Evolutionary conservation across 2,888 invertebrate species (phyloP), one percentile per base, ranked within the genome.

Genomic region (Heliconius erato): DNA sequence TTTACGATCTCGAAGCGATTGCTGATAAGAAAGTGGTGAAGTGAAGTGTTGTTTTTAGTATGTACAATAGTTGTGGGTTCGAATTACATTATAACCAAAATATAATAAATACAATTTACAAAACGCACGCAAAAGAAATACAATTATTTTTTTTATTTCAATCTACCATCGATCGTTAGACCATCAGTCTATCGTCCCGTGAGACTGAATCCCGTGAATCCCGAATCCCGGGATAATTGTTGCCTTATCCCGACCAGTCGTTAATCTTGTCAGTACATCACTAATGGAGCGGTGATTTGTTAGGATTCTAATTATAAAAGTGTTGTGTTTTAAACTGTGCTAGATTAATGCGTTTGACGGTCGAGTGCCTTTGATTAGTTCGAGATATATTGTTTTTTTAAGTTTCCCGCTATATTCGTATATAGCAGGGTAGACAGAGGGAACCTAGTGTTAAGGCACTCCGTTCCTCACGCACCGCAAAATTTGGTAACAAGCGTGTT

Each of bases 221-320:
- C 74, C 86, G 83, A 79, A 82, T 85, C 80, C 86, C 84, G 88
- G 88, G 91, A 91, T 93, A 93, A 94, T 93, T 93, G 93, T 92
- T 91, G 91, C 90, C 91, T 92, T 90, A 90, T 90, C 90, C 89
- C 89, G 89, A 87, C 89, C 88, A 89, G 89, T 89, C 91, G 92
- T 93, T 91, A 90, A 90, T 93, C 92, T 93, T 91, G 90, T 90
- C 90, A 84, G 85, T 89, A 88, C 90, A 88, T 89, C 88, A 88
- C 91, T 93, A 94, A 94, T 94, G 93, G 92, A 91, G 89, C 88
- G 86, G 89, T 92, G 92, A 93, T 93, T 94, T 93, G 92, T 93
- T 90, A 88, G 87, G 82, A 82, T 87, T 86, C 90, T 91, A 92
- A 92, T 91, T 91, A 88, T 89, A 86, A 86, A 88, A 86, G 78